Conservation (phyloP, 2,113 vertebrate species). For the Brienomyrus brachyistius region DNA sequence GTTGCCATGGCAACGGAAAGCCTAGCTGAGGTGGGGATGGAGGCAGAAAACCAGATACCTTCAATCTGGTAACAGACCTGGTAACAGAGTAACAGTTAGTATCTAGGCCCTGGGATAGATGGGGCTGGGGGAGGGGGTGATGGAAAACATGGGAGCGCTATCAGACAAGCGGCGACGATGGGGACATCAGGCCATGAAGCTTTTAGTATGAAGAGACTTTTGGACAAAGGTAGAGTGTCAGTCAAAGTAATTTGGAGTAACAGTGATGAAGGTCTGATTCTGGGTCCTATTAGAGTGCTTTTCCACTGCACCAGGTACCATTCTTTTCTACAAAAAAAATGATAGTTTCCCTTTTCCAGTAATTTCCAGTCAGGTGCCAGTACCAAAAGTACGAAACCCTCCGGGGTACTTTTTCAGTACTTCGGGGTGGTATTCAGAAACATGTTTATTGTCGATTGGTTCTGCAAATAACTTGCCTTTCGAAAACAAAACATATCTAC, state of each 20-base stretch:
- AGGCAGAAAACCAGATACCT: slow-evolving; percentile 32
- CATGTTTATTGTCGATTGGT: neutral
- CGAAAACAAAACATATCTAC: neutral
- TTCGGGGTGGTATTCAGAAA: neutral
- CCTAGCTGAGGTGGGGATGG: slow-evolving; percentile 37
- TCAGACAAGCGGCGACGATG: neutral
- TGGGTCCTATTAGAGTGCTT: neutral
- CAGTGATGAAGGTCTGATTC: neutral
- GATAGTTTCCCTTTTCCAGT: neutral
- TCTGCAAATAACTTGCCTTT: neutral
- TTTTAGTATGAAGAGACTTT: neutral
- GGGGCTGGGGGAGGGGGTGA: neutral
- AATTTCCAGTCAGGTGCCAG: neutral
- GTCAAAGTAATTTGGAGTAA: neutral
- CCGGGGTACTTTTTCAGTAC: neutral
- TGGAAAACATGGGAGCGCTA: neutral
- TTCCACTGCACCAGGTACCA: neutral
- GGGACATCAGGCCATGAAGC: neutral
- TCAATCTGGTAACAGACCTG: neutral
- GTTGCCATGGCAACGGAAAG: slow-evolving; percentile 63
- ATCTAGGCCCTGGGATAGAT: slow-evolving; percentile 20
- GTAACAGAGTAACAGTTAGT: slow-evolving; percentile 15
- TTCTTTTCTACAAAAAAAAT: neutral
- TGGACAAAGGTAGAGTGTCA: neutral
- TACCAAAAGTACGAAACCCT: neutral